Evolutionary conservation across 2,113 vertebrate species (phyloP).

Genomic region (Meles meles): DNA sequence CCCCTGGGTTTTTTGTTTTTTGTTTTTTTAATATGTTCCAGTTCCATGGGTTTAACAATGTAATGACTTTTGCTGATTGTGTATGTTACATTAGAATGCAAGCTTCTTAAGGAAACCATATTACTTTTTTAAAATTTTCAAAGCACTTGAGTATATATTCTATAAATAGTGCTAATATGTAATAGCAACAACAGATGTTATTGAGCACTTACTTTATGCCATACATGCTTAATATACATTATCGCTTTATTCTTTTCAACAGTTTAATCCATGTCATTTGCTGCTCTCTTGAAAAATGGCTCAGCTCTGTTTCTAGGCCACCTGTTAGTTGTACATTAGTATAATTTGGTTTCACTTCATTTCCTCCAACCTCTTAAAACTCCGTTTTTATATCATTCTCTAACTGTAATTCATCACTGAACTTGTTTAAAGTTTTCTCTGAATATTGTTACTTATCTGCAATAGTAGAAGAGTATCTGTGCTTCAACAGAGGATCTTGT

Average conservation of each 20-base stretch:
- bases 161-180: neutral
- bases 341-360: neutral
- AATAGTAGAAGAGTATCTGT: neutral
- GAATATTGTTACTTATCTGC: neutral
- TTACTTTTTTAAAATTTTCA: neutral
- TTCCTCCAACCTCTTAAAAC: neutral
- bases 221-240: neutral
- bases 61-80: neutral
- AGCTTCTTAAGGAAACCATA: neutral
- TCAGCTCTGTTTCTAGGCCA: neutral
- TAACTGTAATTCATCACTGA: neutral
- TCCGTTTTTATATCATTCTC: neutral
- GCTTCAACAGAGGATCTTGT: neutral
- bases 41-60: neutral
- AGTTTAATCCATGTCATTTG: neutral
- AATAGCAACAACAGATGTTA: neutral
- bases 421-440: constrained; percentile 4
- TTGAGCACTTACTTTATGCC: neutral
- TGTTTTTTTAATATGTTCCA: neutral
- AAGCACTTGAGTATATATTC: neutral
- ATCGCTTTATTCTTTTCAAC: neutral
- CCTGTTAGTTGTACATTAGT: neutral
- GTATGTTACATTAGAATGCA: neutral
- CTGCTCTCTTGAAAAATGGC: neutral
- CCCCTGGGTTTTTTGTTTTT: neutral